Evolutionary conservation across 2,113 vertebrate genomes (phyloP).

Genomic region (Amblyornis subalaris): DNA sequence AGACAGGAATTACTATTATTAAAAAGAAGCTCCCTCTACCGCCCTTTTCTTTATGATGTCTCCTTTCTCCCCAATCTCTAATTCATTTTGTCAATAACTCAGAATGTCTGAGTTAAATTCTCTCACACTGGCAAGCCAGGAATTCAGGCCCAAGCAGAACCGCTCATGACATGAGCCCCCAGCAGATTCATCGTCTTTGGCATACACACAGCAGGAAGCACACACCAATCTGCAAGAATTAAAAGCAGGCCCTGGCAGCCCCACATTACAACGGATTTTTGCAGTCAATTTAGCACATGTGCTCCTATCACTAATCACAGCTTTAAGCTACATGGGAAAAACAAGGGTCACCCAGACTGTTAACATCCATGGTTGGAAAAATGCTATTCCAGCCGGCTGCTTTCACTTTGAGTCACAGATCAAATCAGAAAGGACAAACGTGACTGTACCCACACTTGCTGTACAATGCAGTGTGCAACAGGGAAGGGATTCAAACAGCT

Average conservation of each 20-base stretch:
- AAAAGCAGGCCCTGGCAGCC: neutral
- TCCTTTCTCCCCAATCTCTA: neutral
- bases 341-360: neutral
- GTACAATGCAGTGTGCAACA: neutral
- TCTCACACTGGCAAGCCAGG: neutral
- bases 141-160: neutral
- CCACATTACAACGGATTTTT: neutral
- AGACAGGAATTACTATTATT: neutral
- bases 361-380: neutral
- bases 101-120: neutral
- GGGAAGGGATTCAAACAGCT: neutral
- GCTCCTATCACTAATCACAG: slow-evolving; percentile 25
- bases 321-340: slow-evolving; percentile 14
- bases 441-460: neutral
- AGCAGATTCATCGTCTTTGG: neutral
- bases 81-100: neutral
- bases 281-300: neutral
- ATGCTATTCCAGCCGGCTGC: neutral
- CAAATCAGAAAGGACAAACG: neutral
- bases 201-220: neutral
- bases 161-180: neutral
- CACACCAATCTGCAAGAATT: neutral
- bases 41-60: neutral
- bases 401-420: slow-evolving; percentile 20
- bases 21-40: neutral